Evolutionary conservation across 2,113 vertebrate species (phyloP), one percentile per base, ranked within the genome.

Genomic region (Brienomyrus longianalis): DNA sequence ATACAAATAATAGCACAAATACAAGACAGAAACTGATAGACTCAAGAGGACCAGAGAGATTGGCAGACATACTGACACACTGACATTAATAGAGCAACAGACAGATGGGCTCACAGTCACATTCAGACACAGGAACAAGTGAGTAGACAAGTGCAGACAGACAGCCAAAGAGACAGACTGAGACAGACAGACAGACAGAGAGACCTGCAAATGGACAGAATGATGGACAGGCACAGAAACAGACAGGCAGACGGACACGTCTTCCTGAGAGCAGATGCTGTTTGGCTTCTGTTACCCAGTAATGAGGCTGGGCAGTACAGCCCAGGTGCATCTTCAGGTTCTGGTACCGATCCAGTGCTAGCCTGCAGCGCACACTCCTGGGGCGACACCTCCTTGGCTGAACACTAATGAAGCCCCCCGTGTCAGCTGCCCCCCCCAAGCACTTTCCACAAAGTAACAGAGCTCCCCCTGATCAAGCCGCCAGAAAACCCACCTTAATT

Each of bases 251-350:
- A 54, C 11, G 10, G 15, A 31, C 0, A 1, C 0, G 1, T 48
- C 21, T n/a, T 48, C 21, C 23, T 43, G 74, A 19, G 74, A 39
- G 6, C 35, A 80, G 74, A 80, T 80, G 70, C 70, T 77, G 27
- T 17, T 35, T 39, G 35, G 45, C 48, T n/a, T 88, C 92, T 93
- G 93, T 87, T 87, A 92, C 90, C 89, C 93, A 94, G 94, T 96
- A 97, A 97, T 96, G 95, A 96, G 95, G 95, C 96, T 94, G 95
- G 92, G 90, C 83, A 95, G 96, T 96, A 93, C 92, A 93, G 90
- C 92, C 92, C 92, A 92, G 92, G 47, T 43, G 90, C 89, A 11
- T 0, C 86, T 92, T 95, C 96, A 96, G 96, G 96, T 95, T 95
- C 94, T 95, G 90, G 91, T 95, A 96, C 97, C 88, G 96, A 96